Percentiles rank a stretch among this genome's conserved stretches.
phyloP scores from a whole-genome alignment of 35 echinoderm and acorn worm species.

The Heliocidaris erythrogramma region DNA sequence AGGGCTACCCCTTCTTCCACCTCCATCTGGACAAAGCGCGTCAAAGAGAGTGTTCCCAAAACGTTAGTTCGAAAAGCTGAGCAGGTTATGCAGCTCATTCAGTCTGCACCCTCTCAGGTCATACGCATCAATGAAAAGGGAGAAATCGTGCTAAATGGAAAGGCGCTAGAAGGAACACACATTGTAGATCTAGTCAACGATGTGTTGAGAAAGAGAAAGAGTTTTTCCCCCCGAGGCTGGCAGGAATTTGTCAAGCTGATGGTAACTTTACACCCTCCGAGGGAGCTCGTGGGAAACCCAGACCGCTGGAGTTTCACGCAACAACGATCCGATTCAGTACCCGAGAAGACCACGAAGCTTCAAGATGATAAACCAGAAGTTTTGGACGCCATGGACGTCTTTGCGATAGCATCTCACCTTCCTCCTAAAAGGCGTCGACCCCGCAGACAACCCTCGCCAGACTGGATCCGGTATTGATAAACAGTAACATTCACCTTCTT shows the following conservation, averaged over 20 bases:
- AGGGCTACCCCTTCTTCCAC: too few relatives aligned
- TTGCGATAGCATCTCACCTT: background rate
- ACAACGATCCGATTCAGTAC: too few relatives aligned
- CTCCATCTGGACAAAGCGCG: background rate
- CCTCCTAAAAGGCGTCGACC: slow-evolving; percentile 6
- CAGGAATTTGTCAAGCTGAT: background rate
- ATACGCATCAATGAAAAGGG: background rate
- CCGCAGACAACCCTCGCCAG: background rate
- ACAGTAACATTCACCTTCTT: too few relatives aligned
- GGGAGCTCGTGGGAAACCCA: slow-evolving; percentile 26
- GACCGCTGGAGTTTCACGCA: slow-evolving; percentile 41
- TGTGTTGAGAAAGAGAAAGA: slow-evolving; percentile 39
- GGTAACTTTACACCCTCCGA: background rate
- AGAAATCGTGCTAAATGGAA: background rate
- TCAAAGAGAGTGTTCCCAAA: slow-evolving; percentile 29
- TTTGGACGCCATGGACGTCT: background rate
- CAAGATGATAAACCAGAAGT: background rate
- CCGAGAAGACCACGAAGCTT: background rate
- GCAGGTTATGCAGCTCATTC: background rate
- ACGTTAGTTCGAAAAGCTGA: background rate
- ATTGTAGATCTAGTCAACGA: slow-evolving; percentile 47
- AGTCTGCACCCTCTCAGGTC: background rate
- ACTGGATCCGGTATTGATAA: slow-evolving; percentile 52
- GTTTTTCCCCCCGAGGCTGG: slow-evolving; percentile 40
- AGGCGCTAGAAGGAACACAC: background rate